Conservation (phyloP, 2,797 vertebrate species). For the Sitta carolinensis region DNA sequence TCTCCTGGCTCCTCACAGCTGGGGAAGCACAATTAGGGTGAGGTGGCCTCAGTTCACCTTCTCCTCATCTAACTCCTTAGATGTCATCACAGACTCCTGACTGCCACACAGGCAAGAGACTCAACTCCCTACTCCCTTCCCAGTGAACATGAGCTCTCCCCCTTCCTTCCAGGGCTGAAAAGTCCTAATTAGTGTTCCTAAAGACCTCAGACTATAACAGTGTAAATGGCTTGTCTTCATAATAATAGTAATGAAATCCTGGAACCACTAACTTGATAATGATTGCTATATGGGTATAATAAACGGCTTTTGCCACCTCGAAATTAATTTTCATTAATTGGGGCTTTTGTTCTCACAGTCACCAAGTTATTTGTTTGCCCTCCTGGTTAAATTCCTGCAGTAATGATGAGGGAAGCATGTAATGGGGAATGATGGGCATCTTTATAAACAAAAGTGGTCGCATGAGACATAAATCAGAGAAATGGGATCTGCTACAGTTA, state of each 20-base stretch:
- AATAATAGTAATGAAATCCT: conserved; percentile 29
- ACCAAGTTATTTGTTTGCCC: conserved; percentile 2
- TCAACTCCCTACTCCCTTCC: neutral
- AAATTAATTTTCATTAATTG: conserved; percentile 27
- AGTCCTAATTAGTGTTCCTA: conserved; percentile 1
- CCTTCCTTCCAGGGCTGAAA: neutral
- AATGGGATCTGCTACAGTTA: neutral
- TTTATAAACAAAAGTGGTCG: neutral
- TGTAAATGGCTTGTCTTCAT: conserved; percentile 1
- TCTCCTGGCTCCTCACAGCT: neutral
- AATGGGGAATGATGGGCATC: neutral
- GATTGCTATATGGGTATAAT: conserved; percentile 34
- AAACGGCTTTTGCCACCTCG: conserved; percentile 38
- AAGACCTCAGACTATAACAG: neutral
- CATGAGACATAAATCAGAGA: neutral
- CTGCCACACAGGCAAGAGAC: neutral
- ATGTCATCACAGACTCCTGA: neutral
- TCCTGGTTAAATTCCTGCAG: neutral
- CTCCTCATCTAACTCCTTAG: neutral
- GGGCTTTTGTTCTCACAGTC: conserved; percentile 7
- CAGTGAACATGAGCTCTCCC: neutral
- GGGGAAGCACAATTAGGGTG: neutral
- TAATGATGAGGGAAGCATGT: neutral
- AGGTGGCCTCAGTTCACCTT: neutral
- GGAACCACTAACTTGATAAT: neutral